Evolutionary conservation across 2,888 invertebrate species (phyloP), one percentile per base, ranked within the genome.

Genomic region (Cantharis flavilabris): DNA sequence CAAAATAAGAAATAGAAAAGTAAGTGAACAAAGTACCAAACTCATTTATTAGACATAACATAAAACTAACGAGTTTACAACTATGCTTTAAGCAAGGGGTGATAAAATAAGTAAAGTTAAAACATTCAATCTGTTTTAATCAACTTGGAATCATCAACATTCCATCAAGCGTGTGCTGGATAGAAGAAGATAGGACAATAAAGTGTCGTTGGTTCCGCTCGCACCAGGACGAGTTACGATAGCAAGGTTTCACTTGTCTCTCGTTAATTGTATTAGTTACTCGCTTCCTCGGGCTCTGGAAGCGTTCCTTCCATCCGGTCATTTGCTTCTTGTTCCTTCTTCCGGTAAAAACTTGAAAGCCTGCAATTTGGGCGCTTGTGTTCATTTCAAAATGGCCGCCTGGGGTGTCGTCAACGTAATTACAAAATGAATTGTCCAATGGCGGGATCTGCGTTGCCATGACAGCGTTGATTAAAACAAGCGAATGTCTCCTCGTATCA

Each of bases 401-500:
- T 88, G 83, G 89, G 89, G 89, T 89, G 89, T 89, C 89, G 89
- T 89, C 89, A 88, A 86, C 88, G 89, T 89, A 89, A 89, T 89
- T 89, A 89, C 89, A 86, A 89, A 89, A 88, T 87, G 87, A 87
- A 89, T 89, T 89, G 89, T 88, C 89, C 89, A 89, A 89, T 89
- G 88, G 88, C 88, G 87, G 88, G 88, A 88, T 88, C 88, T 88
- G 87, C 87, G 88, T 88, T 88, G 87, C 88, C 88, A 88, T 88
- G 88, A 88, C 88, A 87, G 88, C 88, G 85, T 88, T 88, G 88
- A 88, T 88, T 88, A 88, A 88, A 88, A 88, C 88, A 87, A 87
- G 88, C 88, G 88, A 87, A 88, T 87, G 88, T 88, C 88, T 88
- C 88, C 86, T 86, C 82, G 82, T 85, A 86, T 87, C 87, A 84